phyloP scores from a whole-genome alignment of 2,888 invertebrate species.

The Drosophila peninsularis region DNA sequence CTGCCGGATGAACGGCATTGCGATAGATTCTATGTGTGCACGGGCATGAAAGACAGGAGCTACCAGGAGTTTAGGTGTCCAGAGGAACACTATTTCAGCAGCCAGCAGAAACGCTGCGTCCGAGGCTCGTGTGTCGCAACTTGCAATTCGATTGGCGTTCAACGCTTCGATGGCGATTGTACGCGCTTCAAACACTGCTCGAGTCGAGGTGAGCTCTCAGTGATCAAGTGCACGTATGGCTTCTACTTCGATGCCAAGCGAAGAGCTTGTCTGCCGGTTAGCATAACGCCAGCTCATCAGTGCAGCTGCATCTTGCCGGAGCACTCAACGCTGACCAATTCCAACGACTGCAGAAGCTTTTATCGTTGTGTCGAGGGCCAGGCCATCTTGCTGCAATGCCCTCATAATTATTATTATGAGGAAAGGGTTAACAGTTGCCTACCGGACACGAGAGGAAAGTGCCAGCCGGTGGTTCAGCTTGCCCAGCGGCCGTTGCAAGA shows the following conservation, averaged over 20 bases:
- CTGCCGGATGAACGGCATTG: slow-evolving; percentile 55
- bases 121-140: slow-evolving; percentile 5
- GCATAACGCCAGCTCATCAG: slow-evolving; percentile 50
- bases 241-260: slow-evolving; percentile 23
- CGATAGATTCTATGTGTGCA: slow-evolving; percentile 65
- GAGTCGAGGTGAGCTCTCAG: slow-evolving; percentile 4
- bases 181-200: slow-evolving; percentile 21
- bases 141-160: slow-evolving; percentile 14
- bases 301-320: slow-evolving; percentile 71
- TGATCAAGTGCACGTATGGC: slow-evolving; percentile 17
- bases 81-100: slow-evolving; percentile 12
- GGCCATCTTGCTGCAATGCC: slow-evolving; percentile 56
- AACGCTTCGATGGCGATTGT: slow-evolving; percentile 17
- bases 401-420: slow-evolving; percentile 58
- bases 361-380: slow-evolving; percentile 21
- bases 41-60: slow-evolving; percentile 26
- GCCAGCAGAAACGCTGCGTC: slow-evolving; percentile 5
- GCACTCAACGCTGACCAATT: slow-evolving; percentile 35
- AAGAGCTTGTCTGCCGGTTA: slow-evolving; percentile 52
- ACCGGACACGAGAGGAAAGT: slow-evolving; percentile 6
- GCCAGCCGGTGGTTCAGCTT: not conserved
- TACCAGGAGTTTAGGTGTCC: slow-evolving; percentile 18
- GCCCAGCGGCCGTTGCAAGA: slow-evolving; percentile 2
- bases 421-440: slow-evolving; percentile 19
- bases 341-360: slow-evolving; percentile 16